These are phyloP conservation scores for Cosmopolites sordidus DNA, from an alignment of 2,888 invertebrate genomes.

Conservation along the genomic window DNA sequence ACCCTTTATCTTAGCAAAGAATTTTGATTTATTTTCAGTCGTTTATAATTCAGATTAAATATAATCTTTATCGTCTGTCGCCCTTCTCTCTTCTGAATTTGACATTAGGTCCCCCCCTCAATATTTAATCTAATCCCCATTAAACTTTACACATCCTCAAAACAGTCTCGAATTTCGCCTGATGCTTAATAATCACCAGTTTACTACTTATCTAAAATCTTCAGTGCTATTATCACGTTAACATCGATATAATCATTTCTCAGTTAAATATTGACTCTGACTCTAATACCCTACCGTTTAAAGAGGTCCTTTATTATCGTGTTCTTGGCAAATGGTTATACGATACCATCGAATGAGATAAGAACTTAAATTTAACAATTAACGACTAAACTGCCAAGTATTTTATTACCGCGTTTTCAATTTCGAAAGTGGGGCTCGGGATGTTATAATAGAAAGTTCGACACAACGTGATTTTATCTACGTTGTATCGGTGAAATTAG, in stretches of 20 bases:
- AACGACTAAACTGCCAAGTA: not conserved
- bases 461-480: too few relatives aligned
- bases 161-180: constrained; percentile 10
- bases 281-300: constrained; percentile 8
- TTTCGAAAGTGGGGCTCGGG: too few relatives aligned
- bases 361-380: constrained; percentile 4
- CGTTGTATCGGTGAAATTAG: too few relatives aligned
- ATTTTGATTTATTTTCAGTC: too few relatives aligned
- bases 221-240: constrained; percentile 10
- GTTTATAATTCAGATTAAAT: too few relatives aligned
- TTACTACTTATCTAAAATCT: constrained; percentile 6
- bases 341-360: constrained; percentile 5
- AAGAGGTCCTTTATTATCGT: constrained; percentile 8
- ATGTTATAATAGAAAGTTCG: too few relatives aligned
- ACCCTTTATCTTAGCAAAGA: too few relatives aligned
- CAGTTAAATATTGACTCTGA: constrained; percentile 13
- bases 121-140: not conserved
- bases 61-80: too few relatives aligned
- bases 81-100: too few relatives aligned
- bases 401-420: too few relatives aligned
- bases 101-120: constrained; percentile 3
- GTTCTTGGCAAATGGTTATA: constrained; percentile 5
- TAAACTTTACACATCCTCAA: constrained; percentile 2
- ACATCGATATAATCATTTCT: constrained; percentile 13
- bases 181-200: constrained; percentile 5